Base-by-base conservation (phyloP, 2,797 vertebrate species). In the Sebastes paucispinis region DNA sequence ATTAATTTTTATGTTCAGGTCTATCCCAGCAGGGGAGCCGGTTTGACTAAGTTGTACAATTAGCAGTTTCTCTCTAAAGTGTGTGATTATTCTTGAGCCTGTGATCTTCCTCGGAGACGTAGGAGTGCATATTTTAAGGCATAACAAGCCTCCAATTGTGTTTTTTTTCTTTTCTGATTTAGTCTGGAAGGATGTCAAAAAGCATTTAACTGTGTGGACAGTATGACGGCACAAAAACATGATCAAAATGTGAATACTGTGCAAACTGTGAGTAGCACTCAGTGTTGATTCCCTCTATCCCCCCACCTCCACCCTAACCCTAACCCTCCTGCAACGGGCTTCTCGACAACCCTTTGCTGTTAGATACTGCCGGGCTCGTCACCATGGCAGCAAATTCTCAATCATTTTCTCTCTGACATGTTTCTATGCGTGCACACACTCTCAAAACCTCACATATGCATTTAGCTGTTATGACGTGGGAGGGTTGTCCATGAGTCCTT, bases 381-480 rank as follows among this genome's bases (percentile, higher is more conserved):
- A 75, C 94, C 95, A 96, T 96, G 95, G 94, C 92, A 95, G 94
- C 95, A 87, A 91, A 92, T 87, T 94, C 89, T 95, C 92, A 91
- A 92, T 96, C 90, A 91, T 94, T 92, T 92, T 88, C 79, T 90
- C 84, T 83, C 81, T 62, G 76, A 84, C 77, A 77, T 82, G 78
- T 87, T 87, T 88, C 43, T 25, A 11, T 82, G 78, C 52, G 63
- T 60, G 59, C 58, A 60, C 4, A 66, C 75, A 62, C 62, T n/a
- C 36, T 13, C 79, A 71, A 71, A 72, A 78, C 59, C 62, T 83
- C 71, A 62, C 57, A 69, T 24, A 78, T 25, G 24, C 86, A 16
- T 87, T 83, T 73, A 79, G 50, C 77, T 86, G 78, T 77, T 87
- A 80, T 77, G 76, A 91, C 79, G 85, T 90, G 82, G 81, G 87